A percentile compares a stretch with the other conserved stretches of the same genome.
phyloP scores from a whole-genome alignment of 2,113 vertebrate species.

The Eurystomus gularis region DNA sequence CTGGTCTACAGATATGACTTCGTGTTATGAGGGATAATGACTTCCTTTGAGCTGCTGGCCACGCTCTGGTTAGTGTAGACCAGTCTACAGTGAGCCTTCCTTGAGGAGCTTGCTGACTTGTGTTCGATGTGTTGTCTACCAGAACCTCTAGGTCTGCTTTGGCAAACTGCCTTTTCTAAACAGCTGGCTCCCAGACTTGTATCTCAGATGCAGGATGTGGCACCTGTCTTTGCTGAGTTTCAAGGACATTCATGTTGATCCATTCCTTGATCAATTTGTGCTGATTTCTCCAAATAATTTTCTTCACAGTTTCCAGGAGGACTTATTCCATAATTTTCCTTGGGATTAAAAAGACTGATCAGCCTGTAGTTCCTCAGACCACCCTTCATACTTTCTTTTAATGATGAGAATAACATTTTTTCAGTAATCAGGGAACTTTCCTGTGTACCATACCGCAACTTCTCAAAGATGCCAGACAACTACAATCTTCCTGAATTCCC shows the following conservation, averaged over 20 bases:
- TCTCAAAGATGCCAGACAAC: not conserved
- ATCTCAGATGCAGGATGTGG: not conserved
- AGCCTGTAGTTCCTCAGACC: not conserved
- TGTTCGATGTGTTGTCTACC: rapidly evolving
- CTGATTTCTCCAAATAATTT: not conserved
- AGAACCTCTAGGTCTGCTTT: not conserved
- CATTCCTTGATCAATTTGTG: not conserved
- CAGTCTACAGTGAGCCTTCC: not conserved
- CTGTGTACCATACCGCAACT: not conserved
- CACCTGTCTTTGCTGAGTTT: not conserved
- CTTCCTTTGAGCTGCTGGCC: not conserved
- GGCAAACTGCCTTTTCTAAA: not conserved
- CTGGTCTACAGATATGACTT: not conserved
- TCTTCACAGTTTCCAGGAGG: not conserved
- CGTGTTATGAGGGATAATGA: too few species aligned
- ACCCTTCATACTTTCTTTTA: not conserved
- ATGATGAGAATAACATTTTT: not conserved
- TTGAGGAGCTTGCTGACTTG: not conserved
- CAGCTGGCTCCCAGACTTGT: not conserved
- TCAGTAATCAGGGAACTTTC: not conserved
- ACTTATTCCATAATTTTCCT: not conserved
- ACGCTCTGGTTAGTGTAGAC: not conserved
- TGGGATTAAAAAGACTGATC: not conserved
- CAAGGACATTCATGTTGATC: not conserved
- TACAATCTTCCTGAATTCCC: not conserved